These are phyloP conservation scores for Anolis sagrei DNA, from an alignment of 2,113 vertebrate species.

Conservation along the genomic window DNA sequence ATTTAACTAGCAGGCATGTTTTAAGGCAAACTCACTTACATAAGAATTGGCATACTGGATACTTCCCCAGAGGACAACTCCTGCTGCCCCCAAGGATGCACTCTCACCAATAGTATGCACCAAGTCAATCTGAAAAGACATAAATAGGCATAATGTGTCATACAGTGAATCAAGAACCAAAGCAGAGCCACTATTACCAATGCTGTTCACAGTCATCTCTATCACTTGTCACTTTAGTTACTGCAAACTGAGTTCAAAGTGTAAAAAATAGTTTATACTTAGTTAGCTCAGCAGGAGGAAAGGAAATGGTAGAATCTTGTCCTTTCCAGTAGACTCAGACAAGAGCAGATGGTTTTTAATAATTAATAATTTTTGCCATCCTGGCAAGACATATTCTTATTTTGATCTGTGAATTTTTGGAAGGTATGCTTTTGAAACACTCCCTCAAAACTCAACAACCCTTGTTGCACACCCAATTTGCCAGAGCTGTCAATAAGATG, in stretches of 20 bases:
- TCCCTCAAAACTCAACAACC: too few species aligned
- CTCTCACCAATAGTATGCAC: constrained; percentile 90
- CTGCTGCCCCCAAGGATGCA: constrained; percentile 87
- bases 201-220: neutral
- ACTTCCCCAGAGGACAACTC: constrained; percentile 90
- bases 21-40: constrained; percentile 35
- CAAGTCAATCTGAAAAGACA: constrained; percentile 82
- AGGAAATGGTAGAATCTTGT: too few species aligned
- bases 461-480: neutral
- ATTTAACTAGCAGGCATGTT: constrained; percentile 2
- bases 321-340: too few species aligned
- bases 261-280: too few species aligned
- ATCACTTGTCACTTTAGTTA: neutral
- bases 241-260: too few species aligned
- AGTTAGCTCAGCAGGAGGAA: too few species aligned
- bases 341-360: too few species aligned
- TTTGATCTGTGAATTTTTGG: too few species aligned
- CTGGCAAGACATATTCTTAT: too few species aligned
- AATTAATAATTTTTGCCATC: too few species aligned
- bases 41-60: constrained; percentile 73
- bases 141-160: neutral
- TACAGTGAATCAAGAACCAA: neutral
- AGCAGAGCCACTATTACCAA: rapidly evolving
- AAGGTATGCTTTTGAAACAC: neutral
- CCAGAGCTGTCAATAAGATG: neutral